Evolutionary conservation across 2,797 vertebrate species (phyloP).

Genomic region (Benthosema pterotum): DNA sequence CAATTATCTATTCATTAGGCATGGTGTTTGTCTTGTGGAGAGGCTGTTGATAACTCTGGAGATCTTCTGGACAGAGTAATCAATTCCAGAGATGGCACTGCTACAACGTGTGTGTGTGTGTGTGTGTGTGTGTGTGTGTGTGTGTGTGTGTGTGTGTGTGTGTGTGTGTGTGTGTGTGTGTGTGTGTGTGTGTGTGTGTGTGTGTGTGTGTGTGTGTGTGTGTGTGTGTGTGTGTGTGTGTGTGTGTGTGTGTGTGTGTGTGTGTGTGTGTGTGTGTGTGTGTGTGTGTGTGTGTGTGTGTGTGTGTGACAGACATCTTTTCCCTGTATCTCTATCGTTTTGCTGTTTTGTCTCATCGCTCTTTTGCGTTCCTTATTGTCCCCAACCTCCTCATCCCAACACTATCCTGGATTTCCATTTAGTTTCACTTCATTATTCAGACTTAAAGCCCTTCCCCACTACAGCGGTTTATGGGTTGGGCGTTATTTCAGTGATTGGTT

Average conservation of each 20-base stretch:
- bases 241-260: no score
- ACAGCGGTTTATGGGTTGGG: no score
- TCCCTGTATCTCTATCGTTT: conserved; percentile 6
- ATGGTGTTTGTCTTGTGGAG: conserved; percentile 57
- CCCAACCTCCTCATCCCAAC: background rate
- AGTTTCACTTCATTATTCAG: no score
- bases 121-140: no score
- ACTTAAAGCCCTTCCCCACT: no score
- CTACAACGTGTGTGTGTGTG: no score
- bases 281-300: background rate
- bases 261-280: background rate
- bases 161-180: background rate
- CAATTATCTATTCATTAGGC: conserved; percentile 67
- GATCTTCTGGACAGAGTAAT: conserved; percentile 53
- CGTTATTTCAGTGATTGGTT: no score
- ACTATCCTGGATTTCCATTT: no score
- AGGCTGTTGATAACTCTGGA: conserved; percentile 50
- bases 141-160: conserved; percentile 5
- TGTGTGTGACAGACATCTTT: conserved; percentile 10
- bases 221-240: no score
- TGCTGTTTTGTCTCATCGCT: conserved; percentile 11
- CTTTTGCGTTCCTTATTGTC: background rate
- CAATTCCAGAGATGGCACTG: conserved; percentile 50
- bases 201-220: no score
- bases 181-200: no score